Base-by-base conservation (phyloP, 2,113 vertebrate species). In the Butastur rufipennis region DNA sequence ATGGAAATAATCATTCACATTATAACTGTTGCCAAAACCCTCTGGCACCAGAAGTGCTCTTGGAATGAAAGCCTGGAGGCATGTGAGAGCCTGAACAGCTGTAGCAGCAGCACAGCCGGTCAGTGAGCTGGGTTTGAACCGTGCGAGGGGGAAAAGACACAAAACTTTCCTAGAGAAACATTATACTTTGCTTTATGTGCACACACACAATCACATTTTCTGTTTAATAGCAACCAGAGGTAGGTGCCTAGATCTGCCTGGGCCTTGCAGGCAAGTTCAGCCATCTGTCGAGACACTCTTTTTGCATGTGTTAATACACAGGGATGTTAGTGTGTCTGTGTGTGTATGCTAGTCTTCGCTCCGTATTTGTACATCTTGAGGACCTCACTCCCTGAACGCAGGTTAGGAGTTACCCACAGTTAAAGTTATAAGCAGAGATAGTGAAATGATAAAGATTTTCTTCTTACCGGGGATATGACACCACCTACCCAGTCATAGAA, bases 1-100 rank as follows among this genome's bases (percentile, higher is more conserved):
- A 34, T 95, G 91, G 96, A 92, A 91, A 88, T 88, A 94, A 96
- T 95, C 82, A 83, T 70, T 90, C 93, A 68, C 71, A 8, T 95
- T 79, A 50, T 15, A 72, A 86, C 78, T 5, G 26, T 23, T 94
- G 95, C 95, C 95, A 96, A 95, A 95, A 84, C 82, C 95, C 86
- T 96, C 95, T 97, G 95, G 95, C 97, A 96, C 63, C 67, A 91
- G 68, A 58, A 81, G 23, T 27, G 45, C 91, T 91, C 82, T 81
- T 78, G 93, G 93, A 97, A 91, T 18, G 63, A 63, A 73, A 87
- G 92, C 90, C 91, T 61, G 72, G 80, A 97, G 90, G 81, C 81
- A 47, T 5, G 23, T 7, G 21, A 52, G 87, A 89, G 88, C 74
- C 58, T 6, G 34, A 85, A 56, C 94, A 94, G 94, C 92, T 86